Base-by-base conservation (phyloP, 1,140 invertebrate species). In the Drosophila pseudoobscura region DNA sequence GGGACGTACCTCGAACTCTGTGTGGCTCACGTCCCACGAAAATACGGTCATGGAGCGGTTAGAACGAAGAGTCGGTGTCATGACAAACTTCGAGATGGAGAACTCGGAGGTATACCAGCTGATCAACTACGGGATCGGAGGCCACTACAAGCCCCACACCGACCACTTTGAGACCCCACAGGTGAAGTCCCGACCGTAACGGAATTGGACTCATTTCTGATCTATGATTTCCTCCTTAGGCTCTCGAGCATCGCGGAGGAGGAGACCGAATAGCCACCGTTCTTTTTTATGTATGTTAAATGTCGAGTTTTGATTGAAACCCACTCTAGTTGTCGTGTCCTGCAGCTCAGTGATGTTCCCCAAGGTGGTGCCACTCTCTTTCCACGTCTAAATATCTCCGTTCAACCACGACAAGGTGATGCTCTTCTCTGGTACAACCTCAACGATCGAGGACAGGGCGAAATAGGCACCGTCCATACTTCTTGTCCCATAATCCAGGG, bases 41-140 rank as follows among this genome's bases (percentile, higher is more conserved):
- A 55, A 49, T 9, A 15, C 41, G 5, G 9, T 3, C 11, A 69
- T 64, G 13, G 0, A 6, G 3, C 31, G 13, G 11, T 11, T 69
- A 11, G 35, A 9, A 11, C 44, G 0, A 5, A 15, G 7, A 11
- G 9, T 57, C 9, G 35, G 22, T 2, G 35, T 50, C 20, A 64
- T 52, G 7, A 56, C 65, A 5, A 45, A 26, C 1, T 8, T 69
- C 17, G 26, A 69, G 9, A 35, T 68, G 26, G n/a, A n/a, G 2
- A 31, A 11, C 7, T 49, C 65, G 9, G 65, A 69, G 35, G 11
- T 11, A 9, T 69, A 43, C 1, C 65, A 69, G 31, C 24, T 68
- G 15, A 47, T 69, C 2, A 69, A 69, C 63, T 69, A 69, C 4
- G 65, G 65, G 1, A 3, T 69, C 0, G 65, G 63, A 1, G 65